Evolutionary conservation across 2,797 vertebrate species (phyloP).

Genomic region (Serranus cabrilla): DNA sequence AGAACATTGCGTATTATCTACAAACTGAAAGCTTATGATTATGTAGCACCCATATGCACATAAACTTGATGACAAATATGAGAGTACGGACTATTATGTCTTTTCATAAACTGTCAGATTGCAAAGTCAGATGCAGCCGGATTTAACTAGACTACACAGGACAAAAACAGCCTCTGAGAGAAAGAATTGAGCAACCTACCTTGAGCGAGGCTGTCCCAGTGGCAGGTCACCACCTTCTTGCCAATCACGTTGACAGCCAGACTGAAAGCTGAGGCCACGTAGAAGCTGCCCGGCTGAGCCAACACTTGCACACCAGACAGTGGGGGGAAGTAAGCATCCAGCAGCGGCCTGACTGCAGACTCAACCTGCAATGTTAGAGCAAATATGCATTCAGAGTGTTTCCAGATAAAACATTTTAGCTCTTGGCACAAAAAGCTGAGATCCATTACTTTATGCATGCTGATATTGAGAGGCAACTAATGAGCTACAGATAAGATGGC

Average conservation of each 20-base stretch:
- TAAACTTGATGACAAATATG: conserved; percentile 1
- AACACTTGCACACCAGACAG: conserved; percentile 92
- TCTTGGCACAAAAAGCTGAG: background rate
- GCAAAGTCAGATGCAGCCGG: background rate
- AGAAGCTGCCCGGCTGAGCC: conserved; percentile 95
- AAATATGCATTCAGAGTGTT: conserved; percentile 8
- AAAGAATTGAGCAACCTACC: conserved; percentile 74
- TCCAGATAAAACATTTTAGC: background rate
- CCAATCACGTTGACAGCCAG: conserved; percentile 94
- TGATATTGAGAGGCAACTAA: background rate
- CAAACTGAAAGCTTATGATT: conserved; percentile 10
- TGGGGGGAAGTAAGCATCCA: conserved; percentile 94
- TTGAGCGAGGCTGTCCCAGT: conserved; percentile 87
- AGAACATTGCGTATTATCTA: conserved; percentile 13
- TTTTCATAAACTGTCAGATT: background rate
- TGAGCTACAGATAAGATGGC: background rate
- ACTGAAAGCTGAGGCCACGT: conserved; percentile 95
- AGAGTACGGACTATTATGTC: background rate
- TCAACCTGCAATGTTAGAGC: conserved; percentile 85
- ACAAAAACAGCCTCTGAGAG: background rate
- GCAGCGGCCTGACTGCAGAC: conserved; percentile 90
- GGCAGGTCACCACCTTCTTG: conserved; percentile 89
- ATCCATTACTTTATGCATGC: background rate
- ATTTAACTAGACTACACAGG: background rate
- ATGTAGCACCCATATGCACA: background rate